These are phyloP conservation scores for Balaeniceps rex DNA, from an alignment of 2,113 vertebrate species.

Conservation along the genomic window DNA sequence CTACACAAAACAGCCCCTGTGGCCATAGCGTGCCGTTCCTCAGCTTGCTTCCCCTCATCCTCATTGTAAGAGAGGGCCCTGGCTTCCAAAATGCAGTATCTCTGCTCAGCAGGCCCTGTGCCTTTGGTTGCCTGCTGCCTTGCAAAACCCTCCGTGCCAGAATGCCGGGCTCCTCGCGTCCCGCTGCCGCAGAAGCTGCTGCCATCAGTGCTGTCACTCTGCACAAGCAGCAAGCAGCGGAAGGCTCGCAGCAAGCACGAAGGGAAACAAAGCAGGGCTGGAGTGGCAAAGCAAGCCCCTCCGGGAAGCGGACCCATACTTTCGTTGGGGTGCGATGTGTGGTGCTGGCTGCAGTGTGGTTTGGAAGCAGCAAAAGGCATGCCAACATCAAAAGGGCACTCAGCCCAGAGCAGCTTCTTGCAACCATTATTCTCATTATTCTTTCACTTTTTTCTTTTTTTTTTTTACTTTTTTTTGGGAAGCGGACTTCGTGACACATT, in stretches of 20 bases:
- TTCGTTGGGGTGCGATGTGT: not conserved
- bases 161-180: accelerated
- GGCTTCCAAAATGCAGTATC: not conserved
- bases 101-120: not conserved
- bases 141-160: not conserved
- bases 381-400: slow-evolving; percentile 6
- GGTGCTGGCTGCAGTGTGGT: slow-evolving; percentile 7
- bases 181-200: not conserved
- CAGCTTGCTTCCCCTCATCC: not conserved
- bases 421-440: not conserved
- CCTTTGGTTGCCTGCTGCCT: not conserved
- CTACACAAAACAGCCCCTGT: not conserved
- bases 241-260: not conserved
- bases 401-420: not conserved
- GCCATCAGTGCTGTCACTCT: not conserved
- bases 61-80: not conserved
- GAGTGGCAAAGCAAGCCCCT: not conserved
- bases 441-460: not conserved
- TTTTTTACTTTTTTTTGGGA: not conserved
- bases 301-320: not conserved
- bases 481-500: not conserved
- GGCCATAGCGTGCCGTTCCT: not conserved
- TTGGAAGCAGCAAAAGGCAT: slow-evolving; percentile 42
- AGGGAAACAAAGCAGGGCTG: not conserved
- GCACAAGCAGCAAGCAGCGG: accelerated